Evolutionary conservation across 2,888 invertebrate species (phyloP).

Genomic region (Pollenia amentaria): DNA sequence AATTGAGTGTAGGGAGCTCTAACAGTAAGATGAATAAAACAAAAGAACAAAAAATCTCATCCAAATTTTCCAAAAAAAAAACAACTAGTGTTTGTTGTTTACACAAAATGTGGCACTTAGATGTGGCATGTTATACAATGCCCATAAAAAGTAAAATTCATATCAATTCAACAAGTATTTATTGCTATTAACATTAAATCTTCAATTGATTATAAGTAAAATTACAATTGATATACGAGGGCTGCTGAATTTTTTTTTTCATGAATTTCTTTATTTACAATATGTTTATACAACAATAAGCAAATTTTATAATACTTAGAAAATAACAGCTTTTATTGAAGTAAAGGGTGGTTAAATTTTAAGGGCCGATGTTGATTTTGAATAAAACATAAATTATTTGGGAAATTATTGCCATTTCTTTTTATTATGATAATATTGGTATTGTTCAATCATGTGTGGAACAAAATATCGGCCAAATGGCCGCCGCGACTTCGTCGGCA

Average conservation of each 20-base stretch:
- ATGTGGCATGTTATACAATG: conserved; percentile 24
- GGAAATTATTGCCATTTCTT: no score
- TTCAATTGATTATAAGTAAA: conserved; percentile 35
- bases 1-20: conserved; percentile 21
- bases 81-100: neutral
- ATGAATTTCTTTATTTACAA: no score
- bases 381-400: no score
- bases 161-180: conserved; percentile 54
- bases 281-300: no score
- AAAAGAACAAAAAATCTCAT: neutral
- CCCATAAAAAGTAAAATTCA: conserved; percentile 22
- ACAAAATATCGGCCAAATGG: no score
- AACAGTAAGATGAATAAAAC: neutral
- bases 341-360: no score
- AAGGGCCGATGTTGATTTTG: no score
- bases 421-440: no score
- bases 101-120: conserved; percentile 14
- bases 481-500: no score
- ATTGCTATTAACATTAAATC: conserved; percentile 36
- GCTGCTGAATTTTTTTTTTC: neutral
- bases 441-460: no score
- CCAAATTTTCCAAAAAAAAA: neutral
- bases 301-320: no score
- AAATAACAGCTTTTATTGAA: no score
- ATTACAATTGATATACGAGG: neutral